A percentile compares a stretch with the other conserved stretches of the same genome.
These are phyloP conservation scores for Ectropis grisescens DNA, from an alignment of 1,140 invertebrate species.

Conservation along the genomic window DNA sequence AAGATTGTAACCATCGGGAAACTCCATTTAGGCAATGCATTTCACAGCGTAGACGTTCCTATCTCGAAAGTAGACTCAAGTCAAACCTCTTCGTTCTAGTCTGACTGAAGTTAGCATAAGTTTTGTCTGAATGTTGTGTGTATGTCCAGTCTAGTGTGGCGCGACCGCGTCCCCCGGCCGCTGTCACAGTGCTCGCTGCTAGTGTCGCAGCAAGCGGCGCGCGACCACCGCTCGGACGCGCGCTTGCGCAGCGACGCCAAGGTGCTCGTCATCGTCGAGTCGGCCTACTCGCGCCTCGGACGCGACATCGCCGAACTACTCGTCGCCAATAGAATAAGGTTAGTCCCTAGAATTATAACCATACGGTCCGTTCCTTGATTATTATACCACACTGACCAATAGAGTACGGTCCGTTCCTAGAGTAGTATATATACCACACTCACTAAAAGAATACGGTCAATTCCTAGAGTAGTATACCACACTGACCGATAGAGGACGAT, in stretches of 20 bases:
- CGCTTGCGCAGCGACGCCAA: constrained; percentile 89
- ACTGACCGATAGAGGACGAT: too few relatives aligned
- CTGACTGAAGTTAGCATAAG: too few relatives aligned
- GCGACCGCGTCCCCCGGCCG: constrained; percentile 81
- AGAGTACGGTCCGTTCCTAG: too few relatives aligned
- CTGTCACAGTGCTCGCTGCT: constrained; percentile 84
- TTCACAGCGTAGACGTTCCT: too few relatives aligned
- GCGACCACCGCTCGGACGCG: constrained; percentile 87
- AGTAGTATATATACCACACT: too few relatives aligned
- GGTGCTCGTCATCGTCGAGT: constrained; percentile 96
- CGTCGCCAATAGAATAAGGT: constrained; percentile 95
- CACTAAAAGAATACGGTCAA: too few relatives aligned
- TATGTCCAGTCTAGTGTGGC: constrained; percentile 79
- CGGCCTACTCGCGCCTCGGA: constrained; percentile 91
- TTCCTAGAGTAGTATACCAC: too few relatives aligned
- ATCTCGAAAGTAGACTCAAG: too few relatives aligned
- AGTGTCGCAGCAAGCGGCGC: constrained; percentile 72
- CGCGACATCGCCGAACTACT: constrained; percentile 92
- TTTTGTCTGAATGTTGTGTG: too few relatives aligned
- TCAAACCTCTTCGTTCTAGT: too few relatives aligned
- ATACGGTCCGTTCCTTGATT: background rate
- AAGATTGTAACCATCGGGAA: too few relatives aligned
- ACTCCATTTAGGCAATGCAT: too few relatives aligned
- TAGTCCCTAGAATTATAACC: constrained; percentile 60
- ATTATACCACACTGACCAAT: background rate